These are phyloP conservation scores for Trypoxylus dichotomus DNA, from an alignment of 1,140 invertebrate species.

Conservation along the genomic window DNA sequence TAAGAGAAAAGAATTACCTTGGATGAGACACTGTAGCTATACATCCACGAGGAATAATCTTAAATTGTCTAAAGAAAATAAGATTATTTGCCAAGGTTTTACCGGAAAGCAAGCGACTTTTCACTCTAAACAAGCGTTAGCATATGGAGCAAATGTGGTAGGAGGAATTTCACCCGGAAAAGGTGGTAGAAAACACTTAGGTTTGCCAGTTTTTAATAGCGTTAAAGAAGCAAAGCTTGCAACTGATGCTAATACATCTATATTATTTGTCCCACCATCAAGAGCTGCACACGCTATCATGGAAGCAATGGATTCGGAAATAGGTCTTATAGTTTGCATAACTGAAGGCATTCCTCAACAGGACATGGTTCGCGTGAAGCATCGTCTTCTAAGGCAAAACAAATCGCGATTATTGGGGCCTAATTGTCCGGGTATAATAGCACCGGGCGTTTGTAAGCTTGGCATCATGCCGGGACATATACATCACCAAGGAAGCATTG, in stretches of 20 bases:
- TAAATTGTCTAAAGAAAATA: constrained; percentile 71
- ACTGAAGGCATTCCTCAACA: constrained; percentile 99
- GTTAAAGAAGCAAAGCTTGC: constrained; percentile 82
- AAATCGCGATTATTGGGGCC: constrained; percentile 97
- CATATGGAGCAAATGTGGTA: constrained; percentile 98
- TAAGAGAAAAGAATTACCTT: no score
- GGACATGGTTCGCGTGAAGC: constrained; percentile 98
- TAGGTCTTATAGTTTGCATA: constrained; percentile 96
- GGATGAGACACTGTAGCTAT: not conserved
- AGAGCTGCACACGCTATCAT: constrained; percentile 90
- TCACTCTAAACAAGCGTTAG: constrained; percentile 93
- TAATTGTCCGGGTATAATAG: constrained; percentile 99
- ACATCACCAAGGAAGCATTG: constrained; percentile 86
- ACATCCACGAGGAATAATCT: constrained; percentile 32
- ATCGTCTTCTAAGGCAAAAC: constrained; percentile 81
- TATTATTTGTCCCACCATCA: constrained; percentile 97
- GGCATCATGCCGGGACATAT: constrained; percentile 99
- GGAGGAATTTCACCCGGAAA: constrained; percentile 98
- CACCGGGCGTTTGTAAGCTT: constrained; percentile 94
- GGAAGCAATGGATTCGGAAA: constrained; percentile 96
- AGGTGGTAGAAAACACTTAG: constrained; percentile 90
- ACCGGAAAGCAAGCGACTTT: constrained; percentile 91
- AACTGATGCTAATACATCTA: constrained; percentile 86
- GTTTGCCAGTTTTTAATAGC: constrained; percentile 92
- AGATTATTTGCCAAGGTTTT: constrained; percentile 95